Base-by-base conservation (phyloP, 2,797 vertebrate species). In the Ciconia nigra region DNA sequence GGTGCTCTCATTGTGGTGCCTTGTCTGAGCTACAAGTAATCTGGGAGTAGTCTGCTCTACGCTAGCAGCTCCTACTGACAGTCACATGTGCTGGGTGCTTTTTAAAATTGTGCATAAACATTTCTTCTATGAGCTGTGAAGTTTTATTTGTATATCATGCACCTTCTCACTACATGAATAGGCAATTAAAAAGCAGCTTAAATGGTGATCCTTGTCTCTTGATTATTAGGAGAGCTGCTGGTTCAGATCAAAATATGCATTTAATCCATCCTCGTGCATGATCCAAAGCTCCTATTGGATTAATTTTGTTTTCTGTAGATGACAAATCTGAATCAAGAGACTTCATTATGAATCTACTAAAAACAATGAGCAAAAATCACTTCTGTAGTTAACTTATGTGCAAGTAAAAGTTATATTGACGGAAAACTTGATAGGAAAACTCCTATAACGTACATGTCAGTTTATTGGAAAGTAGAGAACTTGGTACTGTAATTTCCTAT, bases 21-120 rank as follows among this genome's bases (percentile, higher is more conserved):
- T 51, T 22, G 7, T 51, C 18, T 74, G 65, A 81, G 57, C 35
- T 58, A 4, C 39, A 31, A 2, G 15, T 28, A 26, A 37, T 10
- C 42, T 59, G 31, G 51, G 44, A 54, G 29, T 41, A n/a, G n/a
- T 2, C 39, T 29, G 37, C 25, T 49, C 22, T 59, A 11, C 4
- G 3, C 6, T 12, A 63, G 54, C 37, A 42, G 19, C 20, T 90
- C 47, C 25, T 42, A 57, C 4, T 0, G 2, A 65, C 70, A 72
- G 37, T 22, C 39, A 13, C 1, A 0, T 0, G 1, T 59, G 39
- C 51, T 71, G 26, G 5, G 19, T 2, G 3, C 13, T 28, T 71
- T 61, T 33, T 21, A 49, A 33, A 70, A 18, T 3, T 41, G 10
- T 29, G 9, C 20, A 31, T 20, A 55, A 77, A 3, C 54, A 41